Evolutionary conservation across 2,113 vertebrate genomes (phyloP).

Genomic region (Nesogale talazaci): DNA sequence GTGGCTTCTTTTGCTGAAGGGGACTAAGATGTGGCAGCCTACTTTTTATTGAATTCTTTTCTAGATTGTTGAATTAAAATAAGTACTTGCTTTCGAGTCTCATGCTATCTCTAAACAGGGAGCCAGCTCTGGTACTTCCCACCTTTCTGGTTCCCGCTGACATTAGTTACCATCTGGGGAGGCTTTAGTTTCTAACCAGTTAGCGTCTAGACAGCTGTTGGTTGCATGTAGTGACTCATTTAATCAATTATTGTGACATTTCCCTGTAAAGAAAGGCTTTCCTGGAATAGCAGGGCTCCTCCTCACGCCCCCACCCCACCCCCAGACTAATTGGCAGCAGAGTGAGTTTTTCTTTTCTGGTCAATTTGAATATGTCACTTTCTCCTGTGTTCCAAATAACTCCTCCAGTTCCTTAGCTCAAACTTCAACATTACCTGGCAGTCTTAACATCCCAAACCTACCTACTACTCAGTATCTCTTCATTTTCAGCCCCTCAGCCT

Average conservation of each 20-base stretch:
- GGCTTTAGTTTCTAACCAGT: background rate
- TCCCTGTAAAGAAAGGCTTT: constrained; percentile 42
- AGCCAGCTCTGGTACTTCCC: background rate
- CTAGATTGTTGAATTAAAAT: background rate
- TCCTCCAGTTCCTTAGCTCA: background rate
- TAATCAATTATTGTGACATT: constrained; percentile 52
- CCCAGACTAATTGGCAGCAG: background rate
- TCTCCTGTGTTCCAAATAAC: background rate
- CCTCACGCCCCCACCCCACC: background rate
- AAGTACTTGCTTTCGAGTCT: background rate
- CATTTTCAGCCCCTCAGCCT: no score
- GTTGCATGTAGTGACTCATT: background rate
- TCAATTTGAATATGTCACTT: background rate
- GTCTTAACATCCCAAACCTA: no score
- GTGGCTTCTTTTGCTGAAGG: background rate
- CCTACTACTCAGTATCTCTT: no score
- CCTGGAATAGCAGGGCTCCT: constrained; percentile 4
- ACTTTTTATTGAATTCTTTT: background rate
- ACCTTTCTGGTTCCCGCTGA: background rate
- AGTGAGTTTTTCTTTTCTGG: background rate
- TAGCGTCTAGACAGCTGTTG: constrained; percentile 36
- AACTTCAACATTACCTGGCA: background rate
- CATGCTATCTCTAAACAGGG: background rate
- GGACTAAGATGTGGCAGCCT: background rate
- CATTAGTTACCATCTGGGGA: constrained; percentile 1